Conservation (phyloP, 2,888 invertebrate genomes). For the Poecilus cupreus region DNA sequence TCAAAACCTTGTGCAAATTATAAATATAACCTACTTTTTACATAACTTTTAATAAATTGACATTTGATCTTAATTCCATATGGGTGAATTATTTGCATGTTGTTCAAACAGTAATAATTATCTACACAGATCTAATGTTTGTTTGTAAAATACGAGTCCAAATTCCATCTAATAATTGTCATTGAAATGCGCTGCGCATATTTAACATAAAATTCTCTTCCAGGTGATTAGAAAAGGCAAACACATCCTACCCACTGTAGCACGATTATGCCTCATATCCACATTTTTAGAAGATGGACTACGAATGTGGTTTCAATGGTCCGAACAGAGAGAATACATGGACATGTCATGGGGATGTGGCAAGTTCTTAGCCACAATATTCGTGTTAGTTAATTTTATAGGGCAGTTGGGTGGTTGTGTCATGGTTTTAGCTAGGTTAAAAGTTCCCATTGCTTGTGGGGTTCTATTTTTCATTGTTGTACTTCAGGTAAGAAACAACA, state of each 20-base stretch:
- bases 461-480: slow-evolving; percentile 96
- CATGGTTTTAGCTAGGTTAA: slow-evolving; percentile 94
- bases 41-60: slow-evolving; percentile 49
- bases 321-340: slow-evolving; percentile 98
- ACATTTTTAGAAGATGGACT: slow-evolving; percentile 99
- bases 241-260: slow-evolving; percentile 94
- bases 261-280: slow-evolving; percentile 96
- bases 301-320: slow-evolving; percentile 99
- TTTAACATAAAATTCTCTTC: slow-evolving; percentile 59
- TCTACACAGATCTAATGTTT: background rate
- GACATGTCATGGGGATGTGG: slow-evolving; percentile 98
- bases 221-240: slow-evolving; percentile 96
- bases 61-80: slow-evolving; percentile 52
- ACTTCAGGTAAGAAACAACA: slow-evolving; percentile 82
- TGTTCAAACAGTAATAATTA: slow-evolving; percentile 39
- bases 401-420: slow-evolving; percentile 97
- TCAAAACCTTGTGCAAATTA: background rate
- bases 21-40: slow-evolving; percentile 57
- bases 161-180: too few relatives aligned
- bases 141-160: background rate
- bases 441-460: slow-evolving; percentile 94
- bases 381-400: slow-evolving; percentile 95
- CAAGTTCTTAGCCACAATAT: slow-evolving; percentile 92
- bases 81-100: slow-evolving; percentile 46
- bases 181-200: too few relatives aligned